phyloP scores from a whole-genome alignment of 2,113 vertebrate genomes.

The Semnornis frantzii region DNA sequence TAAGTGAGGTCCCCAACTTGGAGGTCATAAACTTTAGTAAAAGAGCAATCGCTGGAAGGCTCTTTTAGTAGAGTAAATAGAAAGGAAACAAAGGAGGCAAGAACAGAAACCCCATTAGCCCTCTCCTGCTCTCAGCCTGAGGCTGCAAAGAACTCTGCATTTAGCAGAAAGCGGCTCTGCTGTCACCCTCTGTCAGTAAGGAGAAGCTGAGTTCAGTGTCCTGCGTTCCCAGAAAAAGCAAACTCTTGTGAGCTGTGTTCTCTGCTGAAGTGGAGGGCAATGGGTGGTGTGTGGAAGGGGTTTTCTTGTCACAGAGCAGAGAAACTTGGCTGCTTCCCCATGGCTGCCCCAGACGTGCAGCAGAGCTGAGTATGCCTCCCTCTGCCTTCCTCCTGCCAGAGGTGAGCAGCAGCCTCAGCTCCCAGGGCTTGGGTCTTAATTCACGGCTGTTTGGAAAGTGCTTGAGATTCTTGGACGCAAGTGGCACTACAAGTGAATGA shows the following conservation, averaged over 20 bases:
- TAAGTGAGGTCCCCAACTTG: conserved; percentile 18
- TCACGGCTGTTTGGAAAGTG: conserved; percentile 2
- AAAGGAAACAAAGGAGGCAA: conserved; percentile 32
- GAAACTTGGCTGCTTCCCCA: background rate
- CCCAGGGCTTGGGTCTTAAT: background rate
- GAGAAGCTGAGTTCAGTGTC: background rate
- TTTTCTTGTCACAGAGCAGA: background rate
- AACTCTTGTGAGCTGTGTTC: background rate
- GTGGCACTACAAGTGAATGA: conserved; percentile 22
- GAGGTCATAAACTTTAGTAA: conserved; percentile 38
- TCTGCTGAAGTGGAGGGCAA: background rate
- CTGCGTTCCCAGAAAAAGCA: background rate
- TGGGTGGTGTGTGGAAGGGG: fast-evolving
- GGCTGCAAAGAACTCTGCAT: conserved; percentile 12
- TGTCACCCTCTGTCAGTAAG: background rate
- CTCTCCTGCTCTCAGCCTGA: conserved; percentile 15
- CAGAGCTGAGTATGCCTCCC: background rate
- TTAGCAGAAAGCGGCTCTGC: background rate
- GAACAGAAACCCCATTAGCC: conserved; percentile 28
- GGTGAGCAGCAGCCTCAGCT: background rate
- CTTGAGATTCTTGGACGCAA: conserved; percentile 25
- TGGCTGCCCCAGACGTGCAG: background rate
- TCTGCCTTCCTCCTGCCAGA: background rate
- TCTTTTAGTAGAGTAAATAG: background rate
- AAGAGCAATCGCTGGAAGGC: conserved; percentile 26